Base-by-base conservation (phyloP, 2,113 vertebrate genomes). In the Uria lomvia region DNA sequence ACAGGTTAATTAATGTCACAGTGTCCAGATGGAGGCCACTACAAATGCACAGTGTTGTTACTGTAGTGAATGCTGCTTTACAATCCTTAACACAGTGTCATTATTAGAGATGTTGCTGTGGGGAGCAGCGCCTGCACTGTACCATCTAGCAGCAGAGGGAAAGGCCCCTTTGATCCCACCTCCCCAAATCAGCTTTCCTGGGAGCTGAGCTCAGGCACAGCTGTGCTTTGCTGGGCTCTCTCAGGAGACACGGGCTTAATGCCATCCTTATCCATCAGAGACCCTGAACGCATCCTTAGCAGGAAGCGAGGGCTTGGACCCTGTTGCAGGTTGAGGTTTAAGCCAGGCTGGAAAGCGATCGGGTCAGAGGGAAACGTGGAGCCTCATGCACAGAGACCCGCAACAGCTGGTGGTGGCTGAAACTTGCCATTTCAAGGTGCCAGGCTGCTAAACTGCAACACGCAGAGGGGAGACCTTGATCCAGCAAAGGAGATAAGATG, bases 361-460 rank as follows among this genome's bases (percentile, higher is more conserved):
- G 20, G 43, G 49, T n/a, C n/a, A 14, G 71, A 79, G 42, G 29
- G 71, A 78, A 68, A 43, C 1, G 2, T 0, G 0, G 6, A 3
- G 7, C 40, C 23, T 58, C 8, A 40, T 22, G 40, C 34, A 9
- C 26, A 42, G 80, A 74, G 66, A 52, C 49, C 16, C 63, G 13
- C 50, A 40, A 10, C 62, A 79, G 63, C 60, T 88, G 71, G 26
- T 8, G 36, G 5, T 27, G 49, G 80, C 47, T 62, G 86, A 60
- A 88, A 92, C 18, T 88, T 24, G 55, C 27, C 15, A 3, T 80
- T 92, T 71, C 56, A 40, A 5, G 0, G 0, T 34, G 83, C 50
- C 45, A 26, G 72, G 3, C 42, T 32, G 83, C 47, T 55, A 16
- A 92, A 72, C 27, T 62, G 63, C 73, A 56, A 42, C 53, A 36